These are phyloP conservation scores for Mionectes olivaceus DNA, from an alignment of 2,797 vertebrate genomes.

Conservation along the genomic window DNA sequence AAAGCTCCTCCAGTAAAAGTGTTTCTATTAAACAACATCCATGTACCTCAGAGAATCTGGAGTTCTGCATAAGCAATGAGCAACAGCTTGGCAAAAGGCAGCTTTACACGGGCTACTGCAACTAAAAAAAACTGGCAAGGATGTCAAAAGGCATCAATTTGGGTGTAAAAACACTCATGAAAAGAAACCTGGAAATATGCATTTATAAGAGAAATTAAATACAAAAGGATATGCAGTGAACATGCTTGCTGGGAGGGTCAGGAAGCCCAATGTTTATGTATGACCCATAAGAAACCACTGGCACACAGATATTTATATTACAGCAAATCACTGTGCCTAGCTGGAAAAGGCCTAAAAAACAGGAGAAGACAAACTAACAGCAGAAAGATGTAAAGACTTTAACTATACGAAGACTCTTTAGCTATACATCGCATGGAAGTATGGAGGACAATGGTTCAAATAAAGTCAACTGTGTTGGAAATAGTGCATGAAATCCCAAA, in stretches of 20 bases:
- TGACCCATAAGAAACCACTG: neutral
- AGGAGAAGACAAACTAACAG: neutral
- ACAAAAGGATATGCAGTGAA: neutral
- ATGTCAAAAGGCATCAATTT: fast-evolving
- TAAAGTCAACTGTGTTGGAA: constrained; percentile 63
- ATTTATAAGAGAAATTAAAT: neutral
- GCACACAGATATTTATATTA: neutral
- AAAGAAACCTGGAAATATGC: neutral
- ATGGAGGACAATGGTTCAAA: constrained; percentile 56
- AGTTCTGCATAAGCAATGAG: neutral
- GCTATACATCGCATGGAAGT: neutral
- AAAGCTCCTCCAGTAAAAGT: neutral
- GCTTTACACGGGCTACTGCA: neutral
- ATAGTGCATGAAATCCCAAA: constrained; percentile 73
- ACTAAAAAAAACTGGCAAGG: neutral
- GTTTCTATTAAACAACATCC: neutral
- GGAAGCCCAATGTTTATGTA: neutral
- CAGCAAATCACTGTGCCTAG: neutral
- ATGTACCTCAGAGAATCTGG: neutral
- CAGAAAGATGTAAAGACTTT: neutral
- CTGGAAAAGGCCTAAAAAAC: neutral
- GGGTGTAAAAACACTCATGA: neutral
- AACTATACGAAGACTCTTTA: neutral
- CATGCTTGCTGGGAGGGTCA: neutral
- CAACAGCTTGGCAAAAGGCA: neutral